These are phyloP conservation scores for Cataglyphis rosenhaueri DNA, from an alignment of 2,888 invertebrate genomes.

Conservation along the genomic window DNA sequence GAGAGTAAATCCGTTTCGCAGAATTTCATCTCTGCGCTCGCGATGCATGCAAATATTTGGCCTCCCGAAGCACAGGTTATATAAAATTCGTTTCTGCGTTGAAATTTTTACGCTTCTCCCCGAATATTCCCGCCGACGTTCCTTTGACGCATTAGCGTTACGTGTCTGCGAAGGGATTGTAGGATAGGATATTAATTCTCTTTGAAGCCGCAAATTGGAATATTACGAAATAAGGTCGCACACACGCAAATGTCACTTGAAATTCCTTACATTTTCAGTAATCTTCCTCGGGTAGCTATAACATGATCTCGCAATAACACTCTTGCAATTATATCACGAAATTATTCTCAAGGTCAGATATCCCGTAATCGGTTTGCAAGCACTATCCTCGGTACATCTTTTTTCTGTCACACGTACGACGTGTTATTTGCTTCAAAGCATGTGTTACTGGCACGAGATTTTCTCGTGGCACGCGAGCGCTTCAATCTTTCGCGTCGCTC, in stretches of 20 bases:
- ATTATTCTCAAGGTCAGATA: constrained; percentile 4
- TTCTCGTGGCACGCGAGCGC: constrained; percentile 58
- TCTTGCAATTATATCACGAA: background rate
- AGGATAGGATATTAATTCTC: background rate
- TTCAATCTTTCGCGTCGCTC: constrained; percentile 58
- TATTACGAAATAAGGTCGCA: background rate
- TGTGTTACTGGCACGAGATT: constrained; percentile 47
- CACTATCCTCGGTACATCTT: background rate
- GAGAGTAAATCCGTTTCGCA: constrained; percentile 43
- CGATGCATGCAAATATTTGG: constrained; percentile 48
- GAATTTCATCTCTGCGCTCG: constrained; percentile 46
- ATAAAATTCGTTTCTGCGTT: background rate
- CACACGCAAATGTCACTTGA: background rate
- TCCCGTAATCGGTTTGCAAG: background rate
- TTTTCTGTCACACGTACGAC: background rate
- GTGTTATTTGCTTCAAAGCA: constrained; percentile 33
- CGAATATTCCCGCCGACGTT: background rate
- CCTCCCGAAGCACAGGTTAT: background rate
- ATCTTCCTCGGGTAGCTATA: background rate
- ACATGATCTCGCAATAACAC: background rate
- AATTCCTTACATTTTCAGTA: background rate
- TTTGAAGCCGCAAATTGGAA: background rate
- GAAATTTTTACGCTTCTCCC: constrained; percentile 19
- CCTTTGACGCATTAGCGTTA: constrained; percentile 20
- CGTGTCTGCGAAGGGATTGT: constrained; percentile 7